A percentile compares a stretch with the other conserved stretches of the same genome.
Evolutionary conservation across 2,113 vertebrate species (phyloP).

Genomic region (Seriola quinqueradiata): DNA sequence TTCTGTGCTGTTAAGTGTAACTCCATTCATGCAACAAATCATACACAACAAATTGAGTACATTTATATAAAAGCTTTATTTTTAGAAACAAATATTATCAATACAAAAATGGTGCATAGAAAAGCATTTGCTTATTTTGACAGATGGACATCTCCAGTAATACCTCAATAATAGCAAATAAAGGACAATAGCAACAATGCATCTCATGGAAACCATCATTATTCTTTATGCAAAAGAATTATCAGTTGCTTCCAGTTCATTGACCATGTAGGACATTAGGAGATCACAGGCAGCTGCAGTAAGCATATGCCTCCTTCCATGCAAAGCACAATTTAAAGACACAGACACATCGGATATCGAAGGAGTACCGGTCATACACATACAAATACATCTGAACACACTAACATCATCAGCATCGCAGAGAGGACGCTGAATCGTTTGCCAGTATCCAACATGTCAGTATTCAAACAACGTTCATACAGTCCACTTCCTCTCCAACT

Average conservation of each 20-base stretch:
- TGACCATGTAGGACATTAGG: slow-evolving; percentile 75
- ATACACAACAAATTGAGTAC: slow-evolving; percentile 13
- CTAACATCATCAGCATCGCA: slow-evolving; percentile 68
- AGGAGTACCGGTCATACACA: slow-evolving; percentile 45
- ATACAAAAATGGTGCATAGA: slow-evolving; percentile 65
- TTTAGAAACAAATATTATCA: slow-evolving; percentile 53
- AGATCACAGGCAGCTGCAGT: slow-evolving; percentile 70
- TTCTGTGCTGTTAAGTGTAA: neutral
- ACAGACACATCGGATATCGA: slow-evolving; percentile 22
- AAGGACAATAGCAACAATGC: slow-evolving; percentile 49
- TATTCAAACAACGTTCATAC: slow-evolving; percentile 39
- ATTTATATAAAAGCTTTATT: slow-evolving; percentile 74
- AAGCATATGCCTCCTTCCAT: slow-evolving; percentile 73
- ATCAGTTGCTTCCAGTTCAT: slow-evolving; percentile 81
- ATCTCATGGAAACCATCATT: slow-evolving; percentile 79
- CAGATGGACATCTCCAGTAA: slow-evolving; percentile 53
- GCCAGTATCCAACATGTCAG: slow-evolving; percentile 49
- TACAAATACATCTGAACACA: slow-evolving; percentile 48
- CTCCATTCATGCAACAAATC: neutral
- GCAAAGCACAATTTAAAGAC: slow-evolving; percentile 31
- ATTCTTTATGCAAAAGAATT: slow-evolving; percentile 58
- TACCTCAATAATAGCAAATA: slow-evolving; percentile 29
- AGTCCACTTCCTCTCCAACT: slow-evolving; percentile 29
- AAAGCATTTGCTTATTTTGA: slow-evolving; percentile 39
- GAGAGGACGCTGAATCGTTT: slow-evolving; percentile 50